phyloP scores from a whole-genome alignment of 2,888 invertebrate species.

The Drosophila leonis region DNA sequence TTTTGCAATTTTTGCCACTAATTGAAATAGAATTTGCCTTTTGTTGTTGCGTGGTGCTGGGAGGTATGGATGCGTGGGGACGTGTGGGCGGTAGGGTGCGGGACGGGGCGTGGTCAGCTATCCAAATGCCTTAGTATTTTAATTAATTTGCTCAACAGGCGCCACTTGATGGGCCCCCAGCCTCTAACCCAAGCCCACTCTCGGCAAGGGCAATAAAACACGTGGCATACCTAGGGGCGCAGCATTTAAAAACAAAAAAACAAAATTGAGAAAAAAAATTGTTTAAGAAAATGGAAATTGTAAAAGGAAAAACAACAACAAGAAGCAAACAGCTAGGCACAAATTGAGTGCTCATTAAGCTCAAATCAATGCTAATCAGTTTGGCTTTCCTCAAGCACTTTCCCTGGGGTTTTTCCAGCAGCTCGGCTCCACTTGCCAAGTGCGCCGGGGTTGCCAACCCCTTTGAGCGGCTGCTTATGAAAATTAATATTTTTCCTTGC shows the following conservation, averaged over 20 bases:
- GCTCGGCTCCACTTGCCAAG: not conserved
- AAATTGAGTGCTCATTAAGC: slow-evolving; percentile 76
- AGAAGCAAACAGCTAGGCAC: slow-evolving; percentile 16
- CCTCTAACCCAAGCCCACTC: not conserved
- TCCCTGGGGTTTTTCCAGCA: not conserved
- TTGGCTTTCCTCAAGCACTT: slow-evolving; percentile 30
- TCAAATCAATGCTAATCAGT: slow-evolving; percentile 80
- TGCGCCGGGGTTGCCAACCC: not conserved
- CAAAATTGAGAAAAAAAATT: slow-evolving; percentile 4
- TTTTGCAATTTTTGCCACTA: slow-evolving; percentile 80
- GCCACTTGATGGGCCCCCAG: slow-evolving; percentile 33
- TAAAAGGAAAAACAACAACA: slow-evolving; percentile 18
- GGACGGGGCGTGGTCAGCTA: slow-evolving; percentile 47
- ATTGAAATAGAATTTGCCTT: slow-evolving; percentile 79
- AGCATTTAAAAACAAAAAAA: slow-evolving; percentile 19
- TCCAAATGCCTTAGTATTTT: slow-evolving; percentile 76
- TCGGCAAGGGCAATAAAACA: slow-evolving; percentile 38
- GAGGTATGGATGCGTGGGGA: slow-evolving; percentile 22
- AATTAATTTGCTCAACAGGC: slow-evolving; percentile 76
- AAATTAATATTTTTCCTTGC: slow-evolving; percentile 36
- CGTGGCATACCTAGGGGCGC: slow-evolving; percentile 68
- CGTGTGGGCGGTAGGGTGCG: too few relatives aligned
- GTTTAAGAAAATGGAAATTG: not conserved
- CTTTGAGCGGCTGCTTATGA: slow-evolving; percentile 6
- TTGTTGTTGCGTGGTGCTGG: slow-evolving; percentile 44